Evolutionary conservation across 2,113 vertebrate genomes (phyloP), one percentile per base, ranked within the genome.

Genomic region (Heteronetta atricapilla): DNA sequence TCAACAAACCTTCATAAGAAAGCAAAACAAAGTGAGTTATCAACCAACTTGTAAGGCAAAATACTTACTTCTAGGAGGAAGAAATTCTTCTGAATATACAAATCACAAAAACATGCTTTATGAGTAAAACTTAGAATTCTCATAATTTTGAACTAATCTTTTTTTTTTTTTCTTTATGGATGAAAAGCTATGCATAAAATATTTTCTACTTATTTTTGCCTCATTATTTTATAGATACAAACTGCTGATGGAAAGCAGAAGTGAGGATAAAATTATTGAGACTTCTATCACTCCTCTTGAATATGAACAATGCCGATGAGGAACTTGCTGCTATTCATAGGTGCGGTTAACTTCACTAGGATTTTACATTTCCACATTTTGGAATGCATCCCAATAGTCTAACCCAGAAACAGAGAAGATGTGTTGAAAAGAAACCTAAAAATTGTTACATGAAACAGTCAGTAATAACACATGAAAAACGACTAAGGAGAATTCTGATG

Each of bases 381-480:
- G 95, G 93, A 70, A 74, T 82, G 67, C 26, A 95, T 84, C 42
- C 48, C 80, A 90, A 78, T 66, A 93, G 73, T 63, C 40, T 90
- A 88, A 88, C 58, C 46, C 85, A 68, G 88, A 88, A 95, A 76
- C 28, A 92, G 53, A 75, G 34, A 59, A 82, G 88, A 88, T 4
- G 28, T 94, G 26, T 75, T 62, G 84, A 90, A 95, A 64, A 94
- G 82, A 97, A 96, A 72, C 70, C 64, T 95, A 77, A 73, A 89
- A 90, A 74, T 86, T 82, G 86, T 76, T 88, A 88, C 80, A 90
- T 88, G 82, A 92, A 96, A 85, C 62, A 83, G 81, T 88, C 89
- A 85, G 75, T 66, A 90, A 94, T 92, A 95, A 91, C 94, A 94
- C 42, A 36, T 66, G 90, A 96, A 96, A 95, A 97, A 97, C 88